Evolutionary conservation across 2,888 invertebrate species (phyloP).

Genomic region (Machimus atricapillus): DNA sequence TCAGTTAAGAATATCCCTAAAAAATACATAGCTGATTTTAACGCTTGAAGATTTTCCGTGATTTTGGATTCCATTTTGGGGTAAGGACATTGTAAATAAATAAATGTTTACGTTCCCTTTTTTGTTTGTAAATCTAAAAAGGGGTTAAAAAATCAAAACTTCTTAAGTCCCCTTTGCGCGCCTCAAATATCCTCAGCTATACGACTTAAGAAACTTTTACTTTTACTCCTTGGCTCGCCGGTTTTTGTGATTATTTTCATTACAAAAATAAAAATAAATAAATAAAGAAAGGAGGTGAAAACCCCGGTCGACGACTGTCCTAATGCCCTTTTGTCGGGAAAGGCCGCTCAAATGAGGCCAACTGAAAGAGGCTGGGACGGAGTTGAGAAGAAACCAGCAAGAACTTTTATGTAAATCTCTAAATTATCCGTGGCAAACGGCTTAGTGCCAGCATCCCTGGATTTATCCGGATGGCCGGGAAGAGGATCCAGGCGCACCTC

Average conservation of each 20-base stretch:
- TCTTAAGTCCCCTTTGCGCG: background rate
- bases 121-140: background rate
- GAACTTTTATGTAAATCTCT: slow-evolving; percentile 11
- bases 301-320: background rate
- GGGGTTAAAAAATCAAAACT: background rate
- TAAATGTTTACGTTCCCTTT: background rate
- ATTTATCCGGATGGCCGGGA: background rate
- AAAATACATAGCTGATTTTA: too few species aligned
- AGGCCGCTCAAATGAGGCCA: background rate
- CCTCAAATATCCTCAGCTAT: background rate
- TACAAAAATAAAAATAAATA: background rate
- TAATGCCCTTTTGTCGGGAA: background rate
- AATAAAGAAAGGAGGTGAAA: background rate
- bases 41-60: background rate
- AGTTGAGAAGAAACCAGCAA: background rate
- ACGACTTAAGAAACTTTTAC: background rate
- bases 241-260: background rate
- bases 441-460: background rate
- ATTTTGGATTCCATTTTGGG: background rate
- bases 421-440: background rate
- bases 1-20: too few species aligned
- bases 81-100: background rate
- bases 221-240: background rate
- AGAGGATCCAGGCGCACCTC: background rate
- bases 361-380: background rate